These are phyloP conservation scores for Ichneumoninae sp. DNA, from an alignment of 2,888 invertebrate species.

Conservation along the genomic window DNA sequence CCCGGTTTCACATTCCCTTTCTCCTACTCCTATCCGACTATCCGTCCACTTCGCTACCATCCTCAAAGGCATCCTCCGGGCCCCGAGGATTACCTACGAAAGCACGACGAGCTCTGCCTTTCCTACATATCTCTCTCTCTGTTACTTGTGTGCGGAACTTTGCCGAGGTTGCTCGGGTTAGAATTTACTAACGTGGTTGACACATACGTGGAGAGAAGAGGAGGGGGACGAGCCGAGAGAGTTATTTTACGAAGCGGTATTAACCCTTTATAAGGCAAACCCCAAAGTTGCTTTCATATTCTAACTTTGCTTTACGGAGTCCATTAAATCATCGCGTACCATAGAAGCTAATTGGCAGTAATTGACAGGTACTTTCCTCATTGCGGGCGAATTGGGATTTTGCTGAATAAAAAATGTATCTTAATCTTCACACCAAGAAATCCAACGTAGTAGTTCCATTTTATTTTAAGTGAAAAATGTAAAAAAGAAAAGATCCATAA, in stretches of 20 bases:
- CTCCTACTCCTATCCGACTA: conserved; percentile 35
- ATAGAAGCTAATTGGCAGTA: neutral
- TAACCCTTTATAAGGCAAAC: conserved; percentile 66
- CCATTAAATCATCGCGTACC: conserved; percentile 1
- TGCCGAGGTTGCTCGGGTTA: conserved; percentile 78
- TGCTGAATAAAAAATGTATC: no score
- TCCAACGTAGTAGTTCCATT: neutral
- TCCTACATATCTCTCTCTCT: neutral
- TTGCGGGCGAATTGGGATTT: neutral
- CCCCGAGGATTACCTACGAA: conserved; percentile 62
- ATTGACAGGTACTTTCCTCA: neutral
- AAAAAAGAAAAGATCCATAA: no score
- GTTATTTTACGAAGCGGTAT: conserved; percentile 79
- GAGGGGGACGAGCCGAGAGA: conserved; percentile 51
- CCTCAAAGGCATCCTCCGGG: conserved; percentile 66
- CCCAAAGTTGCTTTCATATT: conserved; percentile 28
- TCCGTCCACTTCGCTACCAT: conserved; percentile 52
- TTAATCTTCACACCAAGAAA: no score
- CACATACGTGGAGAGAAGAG: conserved; percentile 66
- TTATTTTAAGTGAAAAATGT: neutral
- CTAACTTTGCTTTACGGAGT: neutral
- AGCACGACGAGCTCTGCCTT: conserved; percentile 42
- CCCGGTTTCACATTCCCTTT: conserved; percentile 52
- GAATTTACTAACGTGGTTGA: conserved; percentile 77
- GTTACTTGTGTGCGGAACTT: conserved; percentile 71